Conservation (phyloP, 2,797 vertebrate species). For the Malurus splendens region DNA sequence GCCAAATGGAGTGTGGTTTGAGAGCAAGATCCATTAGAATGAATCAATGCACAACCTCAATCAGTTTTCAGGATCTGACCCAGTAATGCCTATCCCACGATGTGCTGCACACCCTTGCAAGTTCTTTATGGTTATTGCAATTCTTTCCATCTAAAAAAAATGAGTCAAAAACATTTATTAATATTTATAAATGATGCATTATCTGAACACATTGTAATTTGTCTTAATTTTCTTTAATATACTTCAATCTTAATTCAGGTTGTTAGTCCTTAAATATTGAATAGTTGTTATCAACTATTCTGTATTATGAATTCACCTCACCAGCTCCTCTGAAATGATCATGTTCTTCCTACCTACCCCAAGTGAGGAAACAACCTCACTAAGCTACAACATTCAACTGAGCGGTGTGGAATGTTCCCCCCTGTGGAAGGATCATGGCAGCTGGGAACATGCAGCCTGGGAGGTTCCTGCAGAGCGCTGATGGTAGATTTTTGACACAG, state of each 20-base stretch:
- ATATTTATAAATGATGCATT: neutral
- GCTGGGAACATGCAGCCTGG: fast-evolving
- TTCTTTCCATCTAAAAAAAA: neutral
- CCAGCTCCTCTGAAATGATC: neutral
- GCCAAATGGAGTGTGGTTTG: neutral
- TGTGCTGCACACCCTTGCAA: neutral
- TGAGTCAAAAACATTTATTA: neutral
- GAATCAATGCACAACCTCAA: neutral
- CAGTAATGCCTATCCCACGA: neutral
- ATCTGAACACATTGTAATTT: neutral
- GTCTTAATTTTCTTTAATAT: neutral
- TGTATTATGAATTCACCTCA: neutral
- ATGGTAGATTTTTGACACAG: fast-evolving
- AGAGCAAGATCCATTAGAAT: neutral
- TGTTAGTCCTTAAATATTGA: neutral
- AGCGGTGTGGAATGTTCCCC: fast-evolving
- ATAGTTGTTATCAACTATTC: neutral
- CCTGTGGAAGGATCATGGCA: neutral
- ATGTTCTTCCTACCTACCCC: fast-evolving
- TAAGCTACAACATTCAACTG: neutral
- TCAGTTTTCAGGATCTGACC: neutral
- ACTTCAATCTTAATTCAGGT: neutral
- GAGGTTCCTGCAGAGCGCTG: neutral
- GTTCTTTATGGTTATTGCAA: neutral
- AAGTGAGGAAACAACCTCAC: neutral